Evolutionary conservation across 2,113 vertebrate species (phyloP), one percentile per base, ranked within the genome.

Genomic region (Anarrhichthys ocellatus): DNA sequence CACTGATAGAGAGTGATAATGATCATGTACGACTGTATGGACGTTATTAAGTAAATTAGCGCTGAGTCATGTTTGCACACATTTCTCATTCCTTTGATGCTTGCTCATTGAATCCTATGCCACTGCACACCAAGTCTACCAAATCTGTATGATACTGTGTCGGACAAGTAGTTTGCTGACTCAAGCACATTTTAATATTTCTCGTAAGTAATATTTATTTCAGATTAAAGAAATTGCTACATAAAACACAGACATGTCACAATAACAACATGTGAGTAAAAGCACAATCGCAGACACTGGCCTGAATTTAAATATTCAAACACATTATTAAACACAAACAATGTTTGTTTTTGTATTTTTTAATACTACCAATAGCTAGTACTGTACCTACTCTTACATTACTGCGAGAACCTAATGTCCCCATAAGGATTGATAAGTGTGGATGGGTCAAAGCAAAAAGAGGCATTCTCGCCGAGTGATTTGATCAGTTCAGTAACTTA

Each of bases 401-500:
- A 1, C 29, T 50, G 24, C 29, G 58, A 48, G 6, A 59, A 40
- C 17, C 9, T 40, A 29, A 29, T 68, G 24, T 20, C 52, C 7
- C 20, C 32, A 20, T 59, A 27, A 77, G 50, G 36, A 17, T 15
- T n/a, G 29, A 44, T 13, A 27, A 4, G 29, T 40, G 29, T 8
- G 0, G 13, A n/a, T 20, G 18, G 8, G 32, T 63, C 42, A 70
- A 22, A 0, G 8, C 32, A 36, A 22, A 40, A 17, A 69, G 14
- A 42, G 1, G 24, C 18, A 3, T 34, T 36, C 20, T 17, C 17
- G 3, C 3, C 0, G 1, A 13, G 32, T 22, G 20, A 56, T 17
- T 18, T 9, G 15, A 36, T 42, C 3, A 56, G 10, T 63, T 36
- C 4, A 52, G 27, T 14, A 67, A 94, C 98, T 93, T 96, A 99